These are phyloP conservation scores for Thunnus albacares DNA, from an alignment of 2,797 vertebrate genomes.

Conservation along the genomic window DNA sequence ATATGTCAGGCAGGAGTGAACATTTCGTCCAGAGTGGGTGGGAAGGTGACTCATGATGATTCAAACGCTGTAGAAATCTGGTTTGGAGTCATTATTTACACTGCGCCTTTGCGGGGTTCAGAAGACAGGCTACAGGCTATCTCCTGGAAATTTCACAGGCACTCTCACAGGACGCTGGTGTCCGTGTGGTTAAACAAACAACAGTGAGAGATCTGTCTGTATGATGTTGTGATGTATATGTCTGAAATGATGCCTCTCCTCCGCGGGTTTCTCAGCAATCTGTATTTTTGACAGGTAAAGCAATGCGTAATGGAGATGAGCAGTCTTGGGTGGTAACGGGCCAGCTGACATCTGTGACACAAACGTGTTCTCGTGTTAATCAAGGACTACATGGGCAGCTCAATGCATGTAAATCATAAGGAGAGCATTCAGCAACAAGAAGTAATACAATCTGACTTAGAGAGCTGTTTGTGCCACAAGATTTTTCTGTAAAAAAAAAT, in stretches of 20 bases:
- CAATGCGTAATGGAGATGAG: conserved; percentile 20
- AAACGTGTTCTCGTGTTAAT: neutral
- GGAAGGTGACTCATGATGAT: conserved; percentile 73
- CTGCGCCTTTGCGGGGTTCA: conserved; percentile 52
- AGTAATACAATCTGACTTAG: neutral
- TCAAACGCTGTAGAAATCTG: conserved; percentile 24
- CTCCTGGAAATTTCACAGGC: conserved; percentile 7
- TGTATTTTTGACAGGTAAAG: conserved; percentile 36
- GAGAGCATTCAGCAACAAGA: neutral
- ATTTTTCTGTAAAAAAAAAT: neutral
- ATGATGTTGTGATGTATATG: conserved; percentile 36
- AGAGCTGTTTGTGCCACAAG: neutral
- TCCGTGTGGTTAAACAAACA: conserved; percentile 32
- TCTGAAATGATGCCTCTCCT: conserved; percentile 48
- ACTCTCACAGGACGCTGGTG: conserved; percentile 3
- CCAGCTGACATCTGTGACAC: conserved; percentile 23
- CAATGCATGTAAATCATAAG: neutral
- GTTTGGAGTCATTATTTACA: conserved; percentile 56
- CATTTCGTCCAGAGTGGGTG: conserved; percentile 65
- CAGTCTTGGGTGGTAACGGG: neutral
- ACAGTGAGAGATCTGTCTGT: conserved; percentile 36
- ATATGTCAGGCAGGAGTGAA: conserved; percentile 55
- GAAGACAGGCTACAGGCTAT: conserved; percentile 28
- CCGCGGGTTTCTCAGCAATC: conserved; percentile 27
- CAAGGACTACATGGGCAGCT: neutral